Evolutionary conservation across 1,140 invertebrate genomes (phyloP).

Genomic region (Bradynema listronoti): DNA sequence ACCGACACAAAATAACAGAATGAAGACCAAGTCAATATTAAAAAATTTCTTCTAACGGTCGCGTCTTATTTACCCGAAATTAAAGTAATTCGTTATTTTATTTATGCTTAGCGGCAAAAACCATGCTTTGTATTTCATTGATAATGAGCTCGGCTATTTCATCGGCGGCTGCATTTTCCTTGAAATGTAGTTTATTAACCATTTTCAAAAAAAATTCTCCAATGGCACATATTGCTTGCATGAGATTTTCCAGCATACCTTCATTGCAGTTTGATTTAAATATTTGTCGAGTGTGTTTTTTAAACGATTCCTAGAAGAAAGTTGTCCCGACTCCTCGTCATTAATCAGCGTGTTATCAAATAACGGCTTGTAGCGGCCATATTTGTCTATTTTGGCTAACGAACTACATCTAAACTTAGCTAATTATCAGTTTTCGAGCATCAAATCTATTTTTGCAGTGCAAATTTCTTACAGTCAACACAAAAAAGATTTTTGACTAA

Average conservation of each 20-base stretch:
- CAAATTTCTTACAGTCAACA: too few species aligned
- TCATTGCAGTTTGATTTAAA: constrained; percentile 10
- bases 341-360: constrained; percentile 6
- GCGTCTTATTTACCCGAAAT: too few species aligned
- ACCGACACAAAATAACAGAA: too few species aligned
- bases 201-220: background rate
- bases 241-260: constrained; percentile 4
- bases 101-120: too few species aligned
- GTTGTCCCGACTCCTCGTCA: background rate
- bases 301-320: constrained; percentile 1
- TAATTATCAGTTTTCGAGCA: background rate
- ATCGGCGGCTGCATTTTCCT: constrained; percentile 11
- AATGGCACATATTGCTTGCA: background rate
- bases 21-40: too few species aligned
- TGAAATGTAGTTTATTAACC: constrained; percentile 1
- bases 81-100: too few species aligned
- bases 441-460: background rate
- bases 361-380: constrained; percentile 11
- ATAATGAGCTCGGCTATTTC: constrained; percentile 16
- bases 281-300: constrained; percentile 18
- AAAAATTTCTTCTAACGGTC: too few species aligned
- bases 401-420: constrained; percentile 11
- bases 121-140: constrained; percentile 5
- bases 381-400: constrained; percentile 10
- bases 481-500: too few species aligned